phyloP scores from a whole-genome alignment of 2,113 vertebrate species.

The Tautogolabrus adspersus region DNA sequence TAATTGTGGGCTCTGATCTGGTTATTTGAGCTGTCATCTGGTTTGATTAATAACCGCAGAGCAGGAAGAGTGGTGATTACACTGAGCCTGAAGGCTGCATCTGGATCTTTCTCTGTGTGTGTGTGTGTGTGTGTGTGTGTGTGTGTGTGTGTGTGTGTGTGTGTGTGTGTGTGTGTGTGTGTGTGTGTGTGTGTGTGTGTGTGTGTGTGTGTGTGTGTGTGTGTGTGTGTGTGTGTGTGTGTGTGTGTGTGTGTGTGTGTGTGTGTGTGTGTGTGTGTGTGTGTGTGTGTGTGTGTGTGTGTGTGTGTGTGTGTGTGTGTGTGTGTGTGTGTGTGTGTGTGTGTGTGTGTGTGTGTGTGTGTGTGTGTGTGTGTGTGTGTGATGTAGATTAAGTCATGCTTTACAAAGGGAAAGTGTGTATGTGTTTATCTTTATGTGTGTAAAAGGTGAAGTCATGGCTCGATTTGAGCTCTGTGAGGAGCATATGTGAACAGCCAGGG shows the following conservation, averaged over 20 bases:
- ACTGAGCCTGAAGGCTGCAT: conserved; percentile 11
- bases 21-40: conserved; percentile 65
- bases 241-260: conserved; percentile 3
- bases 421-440: background rate
- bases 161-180: background rate
- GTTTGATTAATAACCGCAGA: conserved; percentile 67
- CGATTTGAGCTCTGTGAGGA: no score
- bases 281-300: background rate
- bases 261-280: conserved; percentile 3
- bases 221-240: conserved; percentile 8
- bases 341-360: no score
- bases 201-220: conserved; percentile 7
- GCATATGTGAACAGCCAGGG: no score
- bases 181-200: conserved; percentile 3
- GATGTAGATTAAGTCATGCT: no score
- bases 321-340: no score
- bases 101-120: conserved; percentile 14
- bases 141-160: background rate
- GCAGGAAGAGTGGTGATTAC: conserved; percentile 71
- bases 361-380: no score
- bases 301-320: background rate
- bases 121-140: conserved; percentile 2
- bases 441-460: conserved; percentile 1
- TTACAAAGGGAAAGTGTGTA: background rate
- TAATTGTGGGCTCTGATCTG: conserved; percentile 71